Evolutionary conservation across 1,140 invertebrate genomes (phyloP).

Genomic region (Cyrtorhinus lividipennis): DNA sequence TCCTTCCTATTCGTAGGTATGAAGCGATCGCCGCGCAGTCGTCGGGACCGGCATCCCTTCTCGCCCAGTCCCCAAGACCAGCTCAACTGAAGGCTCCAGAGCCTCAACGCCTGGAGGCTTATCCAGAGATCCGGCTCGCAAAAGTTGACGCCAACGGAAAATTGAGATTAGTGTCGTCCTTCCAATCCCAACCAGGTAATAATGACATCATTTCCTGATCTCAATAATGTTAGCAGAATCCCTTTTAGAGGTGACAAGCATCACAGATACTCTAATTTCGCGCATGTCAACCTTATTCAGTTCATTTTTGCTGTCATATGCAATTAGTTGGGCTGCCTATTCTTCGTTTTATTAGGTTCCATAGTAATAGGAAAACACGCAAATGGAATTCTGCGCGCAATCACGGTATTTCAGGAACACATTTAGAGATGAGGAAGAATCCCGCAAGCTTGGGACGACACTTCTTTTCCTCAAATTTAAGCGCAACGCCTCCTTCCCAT

Average conservation of each 20-base stretch:
- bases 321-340: background rate
- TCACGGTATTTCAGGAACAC: too few species aligned
- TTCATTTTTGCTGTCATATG: background rate
- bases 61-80: background rate
- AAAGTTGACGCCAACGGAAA: slow-evolving; percentile 1
- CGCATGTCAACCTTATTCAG: background rate
- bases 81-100: background rate
- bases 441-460: too few species aligned
- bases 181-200: background rate
- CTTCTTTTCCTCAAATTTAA: too few species aligned
- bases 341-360: background rate
- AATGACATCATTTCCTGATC: background rate
- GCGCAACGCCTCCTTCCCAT: too few species aligned
- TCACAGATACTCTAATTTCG: too few species aligned
- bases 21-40: background rate
- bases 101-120: background rate
- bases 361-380: too few species aligned
- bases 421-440: too few species aligned
- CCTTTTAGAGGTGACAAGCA: background rate
- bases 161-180: background rate
- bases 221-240: background rate
- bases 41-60: background rate
- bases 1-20: background rate
- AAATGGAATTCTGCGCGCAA: too few species aligned
- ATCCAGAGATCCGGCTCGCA: background rate